Percentiles rank a stretch among this genome's conserved stretches.
Evolutionary conservation across 1,140 invertebrate species (phyloP).

Genomic region (Pantala flavescens): DNA sequence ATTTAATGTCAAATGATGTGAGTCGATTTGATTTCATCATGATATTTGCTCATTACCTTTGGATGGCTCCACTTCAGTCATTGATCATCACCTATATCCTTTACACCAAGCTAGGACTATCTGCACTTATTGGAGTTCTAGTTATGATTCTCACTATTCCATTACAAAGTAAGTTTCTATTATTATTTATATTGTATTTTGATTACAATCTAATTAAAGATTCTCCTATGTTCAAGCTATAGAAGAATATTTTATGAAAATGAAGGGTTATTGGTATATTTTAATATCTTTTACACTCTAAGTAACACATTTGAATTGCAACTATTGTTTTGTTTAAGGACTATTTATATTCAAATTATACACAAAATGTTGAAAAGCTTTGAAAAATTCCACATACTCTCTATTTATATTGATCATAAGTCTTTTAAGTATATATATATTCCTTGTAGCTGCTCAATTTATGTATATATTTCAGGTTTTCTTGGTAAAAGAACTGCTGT

Average conservation of each 20-base stretch:
- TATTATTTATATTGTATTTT: too few relatives aligned
- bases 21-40: constrained; percentile 51
- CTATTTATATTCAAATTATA: too few relatives aligned
- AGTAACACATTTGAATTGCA: too few relatives aligned
- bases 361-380: too few relatives aligned
- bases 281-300: too few relatives aligned
- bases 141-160: constrained; percentile 73
- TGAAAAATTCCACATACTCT: too few relatives aligned
- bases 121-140: constrained; percentile 55
- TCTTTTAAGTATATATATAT: too few relatives aligned
- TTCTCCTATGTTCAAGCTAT: too few relatives aligned
- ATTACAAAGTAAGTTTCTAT: constrained; percentile 52
- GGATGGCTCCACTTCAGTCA: constrained; percentile 53
- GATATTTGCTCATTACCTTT: constrained; percentile 49
- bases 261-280: not conserved
- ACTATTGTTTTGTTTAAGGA: too few relatives aligned
- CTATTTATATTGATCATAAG: too few relatives aligned
- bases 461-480: constrained; percentile 37
- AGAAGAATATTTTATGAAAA: not conserved
- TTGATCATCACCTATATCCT: constrained; percentile 51
- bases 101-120: constrained; percentile 49
- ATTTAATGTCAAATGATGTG: constrained; percentile 70
- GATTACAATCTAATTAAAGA: too few relatives aligned
- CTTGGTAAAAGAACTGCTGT: constrained; percentile 53
- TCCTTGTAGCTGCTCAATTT: too few relatives aligned